These are phyloP conservation scores for Xiphophorus maculatus DNA, from an alignment of 2,113 vertebrate genomes.

Conservation along the genomic window DNA sequence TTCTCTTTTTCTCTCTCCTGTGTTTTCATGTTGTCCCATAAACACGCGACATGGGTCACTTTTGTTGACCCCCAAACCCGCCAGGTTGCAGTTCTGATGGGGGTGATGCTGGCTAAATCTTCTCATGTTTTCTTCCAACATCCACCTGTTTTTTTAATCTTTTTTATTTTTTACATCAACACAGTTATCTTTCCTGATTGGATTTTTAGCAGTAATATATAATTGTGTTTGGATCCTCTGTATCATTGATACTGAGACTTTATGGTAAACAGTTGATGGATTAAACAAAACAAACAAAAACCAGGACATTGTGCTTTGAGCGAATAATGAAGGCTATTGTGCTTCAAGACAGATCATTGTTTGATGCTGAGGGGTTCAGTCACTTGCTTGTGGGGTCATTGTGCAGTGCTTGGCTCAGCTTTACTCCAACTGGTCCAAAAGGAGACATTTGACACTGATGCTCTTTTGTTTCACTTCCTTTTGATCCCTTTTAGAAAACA, in stretches of 20 bases:
- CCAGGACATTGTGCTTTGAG: constrained; percentile 49
- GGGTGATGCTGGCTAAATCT: constrained; percentile 37
- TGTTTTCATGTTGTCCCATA: constrained; percentile 46
- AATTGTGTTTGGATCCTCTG: not conserved
- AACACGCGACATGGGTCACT: constrained; percentile 31
- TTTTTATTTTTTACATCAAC: not conserved
- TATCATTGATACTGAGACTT: not conserved
- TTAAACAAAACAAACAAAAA: constrained; percentile 33
- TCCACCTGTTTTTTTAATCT: not conserved
- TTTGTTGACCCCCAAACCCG: constrained; percentile 43
- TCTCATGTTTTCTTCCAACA: not conserved
- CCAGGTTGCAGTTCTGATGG: constrained; percentile 6
- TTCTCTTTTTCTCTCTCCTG: constrained; percentile 4
- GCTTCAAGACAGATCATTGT: constrained; percentile 56
- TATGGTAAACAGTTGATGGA: constrained; percentile 31
- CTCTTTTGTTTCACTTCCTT: not conserved
- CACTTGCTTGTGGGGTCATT: constrained; percentile 61
- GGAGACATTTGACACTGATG: constrained; percentile 12
- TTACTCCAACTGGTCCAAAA: constrained; percentile 22
- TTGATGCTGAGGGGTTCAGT: constrained; percentile 41
- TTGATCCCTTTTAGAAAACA: not conserved
- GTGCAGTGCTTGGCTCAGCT: constrained; percentile 56
- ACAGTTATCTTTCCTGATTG: not conserved
- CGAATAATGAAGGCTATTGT: constrained; percentile 64
- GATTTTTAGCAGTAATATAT: not conserved